phyloP scores from a whole-genome alignment of 1,140 invertebrate genomes.

The Bombus picipes region DNA sequence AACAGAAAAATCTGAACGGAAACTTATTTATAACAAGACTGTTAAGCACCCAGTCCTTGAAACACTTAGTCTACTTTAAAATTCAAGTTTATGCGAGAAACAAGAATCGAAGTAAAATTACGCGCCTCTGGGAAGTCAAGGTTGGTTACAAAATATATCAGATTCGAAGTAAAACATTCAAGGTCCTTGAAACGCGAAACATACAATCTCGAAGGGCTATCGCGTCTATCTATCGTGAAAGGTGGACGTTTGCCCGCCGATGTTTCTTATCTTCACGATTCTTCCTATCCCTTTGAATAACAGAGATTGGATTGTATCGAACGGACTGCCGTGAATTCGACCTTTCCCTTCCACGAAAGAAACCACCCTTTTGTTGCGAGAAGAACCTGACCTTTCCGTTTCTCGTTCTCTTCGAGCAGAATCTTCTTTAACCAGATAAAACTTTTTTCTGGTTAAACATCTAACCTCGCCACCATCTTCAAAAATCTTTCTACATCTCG shows the following conservation, averaged over 20 bases:
- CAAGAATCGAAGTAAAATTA: too few relatives aligned
- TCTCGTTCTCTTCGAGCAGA: background rate
- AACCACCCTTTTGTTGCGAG: slow-evolving; percentile 20
- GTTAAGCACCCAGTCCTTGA: background rate
- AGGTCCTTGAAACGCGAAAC: background rate
- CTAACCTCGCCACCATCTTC: background rate
- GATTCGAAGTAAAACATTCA: background rate
- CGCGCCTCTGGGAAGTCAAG: background rate
- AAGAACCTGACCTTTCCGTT: slow-evolving; percentile 25
- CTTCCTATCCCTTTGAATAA: slow-evolving; percentile 6
- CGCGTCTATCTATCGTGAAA: slow-evolving; percentile 25
- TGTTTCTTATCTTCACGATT: slow-evolving; percentile 18
- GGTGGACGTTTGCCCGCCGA: slow-evolving; percentile 22
- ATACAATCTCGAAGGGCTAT: slow-evolving; percentile 7
- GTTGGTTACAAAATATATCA: background rate
- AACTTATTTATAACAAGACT: background rate
- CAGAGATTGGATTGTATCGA: slow-evolving; percentile 42
- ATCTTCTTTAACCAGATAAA: background rate
- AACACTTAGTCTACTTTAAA: background rate
- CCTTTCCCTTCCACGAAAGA: slow-evolving; percentile 16
- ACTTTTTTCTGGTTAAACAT: too few relatives aligned
- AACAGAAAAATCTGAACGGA: background rate
- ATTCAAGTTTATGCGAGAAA: background rate
- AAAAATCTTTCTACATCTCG: background rate
- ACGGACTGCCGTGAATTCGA: slow-evolving; percentile 42